Evolutionary conservation across 1,140 invertebrate genomes (phyloP), one percentile per base, ranked within the genome.

Genomic region (Philaenus spumarius): DNA sequence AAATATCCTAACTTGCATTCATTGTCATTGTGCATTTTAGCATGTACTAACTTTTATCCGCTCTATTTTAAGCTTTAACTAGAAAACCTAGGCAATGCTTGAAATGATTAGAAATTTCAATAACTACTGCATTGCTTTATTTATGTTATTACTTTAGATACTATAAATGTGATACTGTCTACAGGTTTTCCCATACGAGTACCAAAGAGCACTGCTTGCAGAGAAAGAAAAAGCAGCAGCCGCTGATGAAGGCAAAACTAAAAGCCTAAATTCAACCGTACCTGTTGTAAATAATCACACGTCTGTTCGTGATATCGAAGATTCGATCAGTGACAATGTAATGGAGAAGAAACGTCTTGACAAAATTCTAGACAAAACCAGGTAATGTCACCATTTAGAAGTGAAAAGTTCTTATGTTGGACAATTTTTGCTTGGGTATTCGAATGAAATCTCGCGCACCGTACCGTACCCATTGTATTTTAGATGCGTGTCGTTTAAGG

Each of bases 181-280:
- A 11, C 26, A 75, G 72, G 83, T 98, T 52, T 99, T 98, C 78
- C 97, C 97, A 0, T 90, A 91, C 66, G 97, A 99, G 68, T 99
- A 97, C 74, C 93, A 97, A 68, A 78, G 90, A 62, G 96, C 88
- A 5, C 73, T 99, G 3, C 82, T 86, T 63, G 85, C 90, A 68
- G 67, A 89, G 65, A 82, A 82, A 35, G 80, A 85, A 62, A 70
- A 75, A 37, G 69, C 69, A 22, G 60, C 60, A 68, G 73, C n/a
- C 62, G 75, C 78, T 4, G 72, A 73, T 52, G 74, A 77, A 62
- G 72, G 74, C 2, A 63, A 58, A 56, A 59, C 34, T n/a, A 58
- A 69, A 24, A 73, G 63, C n/a, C 64, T 70, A 40, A n/a, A n/a
- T n/a, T 66, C 64, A 3, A 58, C 72, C 39, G 39, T 67, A 0